These are phyloP conservation scores for Micrasema longulum DNA, from an alignment of 1,140 invertebrate species.

Conservation along the genomic window DNA sequence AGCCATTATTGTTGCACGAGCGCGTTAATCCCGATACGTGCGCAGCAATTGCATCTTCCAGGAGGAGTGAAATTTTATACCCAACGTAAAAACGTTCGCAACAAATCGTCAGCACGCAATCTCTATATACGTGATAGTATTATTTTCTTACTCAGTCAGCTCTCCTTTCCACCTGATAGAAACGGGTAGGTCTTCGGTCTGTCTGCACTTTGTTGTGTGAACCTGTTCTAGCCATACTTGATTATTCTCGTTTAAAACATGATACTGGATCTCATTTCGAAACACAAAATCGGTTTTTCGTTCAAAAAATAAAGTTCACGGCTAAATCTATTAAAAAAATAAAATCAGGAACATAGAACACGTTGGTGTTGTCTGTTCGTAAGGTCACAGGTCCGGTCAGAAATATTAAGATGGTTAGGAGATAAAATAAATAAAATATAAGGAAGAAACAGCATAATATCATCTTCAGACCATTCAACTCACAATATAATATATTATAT, in stretches of 20 bases:
- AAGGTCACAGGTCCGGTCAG: no score
- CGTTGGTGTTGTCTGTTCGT: no score
- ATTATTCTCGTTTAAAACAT: conserved; percentile 22
- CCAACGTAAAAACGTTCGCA: background rate
- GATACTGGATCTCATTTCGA: conserved; percentile 10
- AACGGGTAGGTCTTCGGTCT: conserved; percentile 16
- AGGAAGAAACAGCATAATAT: no score
- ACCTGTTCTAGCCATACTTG: conserved; percentile 32
- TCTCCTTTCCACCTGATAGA: background rate
- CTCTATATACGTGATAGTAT: background rate
- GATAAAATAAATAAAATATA: no score
- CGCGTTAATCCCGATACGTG: conserved; percentile 23
- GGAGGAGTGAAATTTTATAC: background rate
- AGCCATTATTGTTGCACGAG: conserved; percentile 33
- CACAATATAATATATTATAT: no score
- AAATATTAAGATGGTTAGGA: no score
- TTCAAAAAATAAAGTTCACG: background rate
- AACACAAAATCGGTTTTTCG: conserved; percentile 6
- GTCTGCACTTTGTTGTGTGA: conserved; percentile 28
- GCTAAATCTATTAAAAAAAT: no score
- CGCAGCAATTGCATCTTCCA: background rate
- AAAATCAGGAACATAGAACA: no score
- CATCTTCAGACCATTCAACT: no score
- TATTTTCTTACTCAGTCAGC: background rate
- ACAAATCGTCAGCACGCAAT: no score